Base-by-base conservation (phyloP, 2,797 vertebrate species). In the Chelonia mydas region DNA sequence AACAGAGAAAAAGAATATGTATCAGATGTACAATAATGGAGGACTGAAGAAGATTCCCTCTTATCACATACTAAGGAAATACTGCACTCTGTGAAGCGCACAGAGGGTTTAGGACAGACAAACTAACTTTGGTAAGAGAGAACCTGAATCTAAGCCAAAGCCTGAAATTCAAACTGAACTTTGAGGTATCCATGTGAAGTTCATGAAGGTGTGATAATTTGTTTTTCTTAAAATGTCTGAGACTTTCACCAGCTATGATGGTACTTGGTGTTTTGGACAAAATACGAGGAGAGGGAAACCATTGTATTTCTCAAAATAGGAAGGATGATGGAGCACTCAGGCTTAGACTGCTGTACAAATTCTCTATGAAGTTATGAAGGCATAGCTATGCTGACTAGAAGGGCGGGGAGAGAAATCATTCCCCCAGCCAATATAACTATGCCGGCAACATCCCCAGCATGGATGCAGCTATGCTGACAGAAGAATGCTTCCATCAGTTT, bases 51-150 rank as follows among this genome's bases (percentile, higher is more conserved):
- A n/a, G n/a, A 2, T 6, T 79, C 8, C 8, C 2, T 74, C 31
- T 5, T 4, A 6, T 0, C 0, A 50, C 45, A 17, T 54, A 11
- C 45, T 28, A 25, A 47, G 37, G 28, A 74, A 61, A 81, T 54
- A 16, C 11, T 27, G 55, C 65, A 54, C 27, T 53, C 11, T 51
- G 27, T 17, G 37, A 72, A 41, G 10, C 72, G 25, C 21, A 76
- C 19, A 27, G 11, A 4, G 49, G 17, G 28, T 77, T 25, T 54
- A 78, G 49, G 81, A 16, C 1, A 11, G 81, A 50, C 59, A 83
- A 83, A 68, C 4, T 21, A 87, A 55, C 49, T 28, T 19, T 41
- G 21, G n/a, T 23, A 37, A 72, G 37, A 72, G 4, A 33, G 17
- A 72, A 72, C n/a, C 37, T 6, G 9, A 72, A 72, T 72, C 59